phyloP scores from a whole-genome alignment of 1,140 invertebrate species.

The Paralvinella palmiformis region DNA sequence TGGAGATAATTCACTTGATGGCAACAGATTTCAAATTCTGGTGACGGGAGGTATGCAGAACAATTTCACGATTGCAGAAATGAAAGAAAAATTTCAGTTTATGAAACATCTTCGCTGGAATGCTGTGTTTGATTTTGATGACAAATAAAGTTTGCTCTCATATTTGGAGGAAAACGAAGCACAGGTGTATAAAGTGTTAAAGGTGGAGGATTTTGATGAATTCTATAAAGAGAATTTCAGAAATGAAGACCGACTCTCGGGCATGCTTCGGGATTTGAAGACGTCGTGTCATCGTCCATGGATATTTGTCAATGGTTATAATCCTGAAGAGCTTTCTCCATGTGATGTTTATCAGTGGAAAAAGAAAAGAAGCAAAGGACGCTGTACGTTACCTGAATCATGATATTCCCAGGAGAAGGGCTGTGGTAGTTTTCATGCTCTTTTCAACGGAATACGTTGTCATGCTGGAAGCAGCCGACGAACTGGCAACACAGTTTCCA shows the following conservation, averaged over 20 bases:
- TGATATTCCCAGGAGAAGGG: constrained; percentile 28
- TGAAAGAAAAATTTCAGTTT: constrained; percentile 2
- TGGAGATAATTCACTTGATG: background rate
- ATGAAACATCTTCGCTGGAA: constrained; percentile 10
- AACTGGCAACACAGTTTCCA: constrained; percentile 26
- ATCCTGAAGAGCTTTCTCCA: background rate
- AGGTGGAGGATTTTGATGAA: background rate
- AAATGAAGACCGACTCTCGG: background rate
- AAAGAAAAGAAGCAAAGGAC: constrained; percentile 27
- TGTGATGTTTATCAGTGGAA: constrained; percentile 27
- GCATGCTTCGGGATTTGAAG: background rate
- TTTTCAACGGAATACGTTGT: constrained; percentile 28
- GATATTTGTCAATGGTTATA: constrained; percentile 14
- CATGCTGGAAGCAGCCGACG: constrained; percentile 30
- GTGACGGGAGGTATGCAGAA: constrained; percentile 2
- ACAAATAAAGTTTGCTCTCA: background rate
- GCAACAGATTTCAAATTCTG: constrained; percentile 2
- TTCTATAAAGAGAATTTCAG: background rate
- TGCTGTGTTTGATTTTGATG: constrained; percentile 15
- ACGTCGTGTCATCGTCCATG: constrained; percentile 1
- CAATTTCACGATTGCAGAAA: background rate
- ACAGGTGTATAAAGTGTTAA: background rate
- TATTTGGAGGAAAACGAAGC: constrained; percentile 4
- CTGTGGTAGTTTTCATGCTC: constrained; percentile 27
- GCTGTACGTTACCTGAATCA: constrained; percentile 22